A percentile compares a stretch with the other conserved stretches of the same genome.
These are phyloP conservation scores for Neodontobutis hainanensis DNA, from an alignment of 2,113 vertebrate genomes.

Conservation along the genomic window DNA sequence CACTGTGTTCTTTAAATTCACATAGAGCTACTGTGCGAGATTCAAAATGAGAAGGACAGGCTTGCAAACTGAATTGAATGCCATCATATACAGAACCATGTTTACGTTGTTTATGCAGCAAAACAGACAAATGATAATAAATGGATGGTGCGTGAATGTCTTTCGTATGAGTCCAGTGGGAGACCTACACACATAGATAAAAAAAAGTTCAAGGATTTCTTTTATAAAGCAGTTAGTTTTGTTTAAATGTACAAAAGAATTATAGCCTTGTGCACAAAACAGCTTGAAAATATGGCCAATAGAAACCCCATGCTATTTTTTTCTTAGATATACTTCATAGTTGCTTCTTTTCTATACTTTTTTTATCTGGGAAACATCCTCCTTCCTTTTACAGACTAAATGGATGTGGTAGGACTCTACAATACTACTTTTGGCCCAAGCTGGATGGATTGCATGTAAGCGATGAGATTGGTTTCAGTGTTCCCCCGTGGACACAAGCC, in stretches of 20 bases:
- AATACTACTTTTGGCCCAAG: slow-evolving; percentile 56
- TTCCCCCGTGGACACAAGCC: slow-evolving; percentile 69
- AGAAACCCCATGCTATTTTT: slow-evolving; percentile 1
- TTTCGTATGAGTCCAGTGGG: background rate
- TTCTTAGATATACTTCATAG: slow-evolving; percentile 42
- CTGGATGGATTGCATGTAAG: slow-evolving; percentile 75
- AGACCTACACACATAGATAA: background rate
- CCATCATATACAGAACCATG: no score
- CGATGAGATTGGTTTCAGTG: slow-evolving; percentile 71
- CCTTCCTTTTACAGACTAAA: slow-evolving; percentile 52
- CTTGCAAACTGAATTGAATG: background rate
- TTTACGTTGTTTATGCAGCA: no score
- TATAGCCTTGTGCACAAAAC: no score
- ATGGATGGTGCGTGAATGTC: background rate
- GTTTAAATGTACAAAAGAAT: no score
- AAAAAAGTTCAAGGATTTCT: no score
- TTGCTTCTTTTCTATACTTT: slow-evolving; percentile 40
- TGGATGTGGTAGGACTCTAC: slow-evolving; percentile 57
- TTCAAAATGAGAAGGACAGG: background rate
- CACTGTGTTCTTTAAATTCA: background rate
- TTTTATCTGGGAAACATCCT: slow-evolving; percentile 39
- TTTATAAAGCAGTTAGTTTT: no score
- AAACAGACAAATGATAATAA: background rate
- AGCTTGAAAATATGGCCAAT: background rate
- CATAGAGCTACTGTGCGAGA: background rate